A percentile compares a stretch with the other conserved stretches of the same genome.
Evolutionary conservation across 1,140 invertebrate species (phyloP).

Genomic region (Phymastichus coffea): DNA sequence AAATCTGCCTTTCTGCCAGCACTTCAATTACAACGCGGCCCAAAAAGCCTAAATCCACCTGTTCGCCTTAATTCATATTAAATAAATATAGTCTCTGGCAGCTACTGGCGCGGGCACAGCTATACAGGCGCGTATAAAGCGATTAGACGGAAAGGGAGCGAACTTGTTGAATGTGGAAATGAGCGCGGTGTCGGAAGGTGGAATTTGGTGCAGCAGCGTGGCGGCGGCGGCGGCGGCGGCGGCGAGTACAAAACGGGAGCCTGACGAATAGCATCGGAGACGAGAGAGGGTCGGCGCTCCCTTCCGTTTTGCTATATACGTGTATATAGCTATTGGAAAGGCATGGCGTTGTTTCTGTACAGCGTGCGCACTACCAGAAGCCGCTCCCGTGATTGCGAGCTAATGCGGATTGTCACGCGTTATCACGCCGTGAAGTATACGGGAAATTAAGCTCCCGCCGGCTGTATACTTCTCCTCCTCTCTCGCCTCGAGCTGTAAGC

Average conservation of each 20-base stretch:
- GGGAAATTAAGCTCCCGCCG: neutral
- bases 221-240: neutral
- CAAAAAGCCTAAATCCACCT: conserved; percentile 10
- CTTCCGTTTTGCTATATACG: no score
- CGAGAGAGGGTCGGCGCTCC: conserved; percentile 2
- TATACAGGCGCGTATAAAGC: no score
- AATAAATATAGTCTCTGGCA: no score
- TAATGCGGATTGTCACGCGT: conserved; percentile 48
- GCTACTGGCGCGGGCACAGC: no score
- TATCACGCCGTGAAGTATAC: conserved; percentile 34
- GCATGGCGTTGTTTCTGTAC: conserved; percentile 2
- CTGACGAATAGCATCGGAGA: conserved; percentile 12
- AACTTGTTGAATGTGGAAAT: conserved; percentile 7
- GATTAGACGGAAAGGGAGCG: no score
- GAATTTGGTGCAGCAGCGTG: conserved; percentile 24
- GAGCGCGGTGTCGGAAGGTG: neutral
- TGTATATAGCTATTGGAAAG: no score
- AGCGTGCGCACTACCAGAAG: conserved; percentile 8
- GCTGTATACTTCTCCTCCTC: neutral
- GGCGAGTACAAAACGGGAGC: neutral
- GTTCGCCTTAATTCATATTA: no score
- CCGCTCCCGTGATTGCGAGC: conserved; percentile 39
- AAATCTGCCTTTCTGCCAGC: conserved; percentile 16
- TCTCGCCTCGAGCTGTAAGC: no score
- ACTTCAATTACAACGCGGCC: conserved; percentile 14